phyloP scores from a whole-genome alignment of 2,113 vertebrate genomes.

The Phyllostomus hastatus region DNA sequence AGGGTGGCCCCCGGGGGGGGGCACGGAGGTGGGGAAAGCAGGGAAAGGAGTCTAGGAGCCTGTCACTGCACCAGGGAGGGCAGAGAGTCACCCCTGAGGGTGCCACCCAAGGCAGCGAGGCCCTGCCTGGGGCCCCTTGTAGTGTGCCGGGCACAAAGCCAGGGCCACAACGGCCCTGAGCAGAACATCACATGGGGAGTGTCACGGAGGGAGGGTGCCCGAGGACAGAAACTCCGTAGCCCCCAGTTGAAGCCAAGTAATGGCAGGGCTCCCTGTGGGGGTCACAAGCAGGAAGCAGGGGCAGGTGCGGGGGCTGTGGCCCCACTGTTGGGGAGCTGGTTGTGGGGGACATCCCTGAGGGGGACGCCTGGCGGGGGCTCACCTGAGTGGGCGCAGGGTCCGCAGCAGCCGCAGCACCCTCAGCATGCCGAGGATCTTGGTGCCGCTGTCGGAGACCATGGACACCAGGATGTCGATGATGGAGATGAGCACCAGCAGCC shows the following conservation, averaged over 20 bases:
- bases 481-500: constrained; percentile 96
- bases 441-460: constrained; percentile 93
- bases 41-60: not conserved
- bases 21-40: not conserved
- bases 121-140: not conserved
- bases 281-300: not conserved
- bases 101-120: not conserved
- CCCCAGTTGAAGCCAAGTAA: not conserved
- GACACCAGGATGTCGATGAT: constrained; percentile 97
- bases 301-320: not conserved
- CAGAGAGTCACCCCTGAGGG: not conserved
- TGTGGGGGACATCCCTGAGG: not conserved
- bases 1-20: not conserved
- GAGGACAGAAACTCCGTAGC: not conserved
- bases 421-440: constrained; percentile 97
- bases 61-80: not conserved
- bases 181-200: not conserved
- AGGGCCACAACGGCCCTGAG: not conserved
- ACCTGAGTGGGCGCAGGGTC: constrained; percentile 95
- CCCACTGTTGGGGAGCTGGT: fast-evolving
- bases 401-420: constrained; percentile 93
- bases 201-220: not conserved
- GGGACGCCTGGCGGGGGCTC: not conserved
- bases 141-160: not conserved
- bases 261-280: no score